Conservation (phyloP, 2,113 vertebrate species). For the Paedocypris sp. region DNA sequence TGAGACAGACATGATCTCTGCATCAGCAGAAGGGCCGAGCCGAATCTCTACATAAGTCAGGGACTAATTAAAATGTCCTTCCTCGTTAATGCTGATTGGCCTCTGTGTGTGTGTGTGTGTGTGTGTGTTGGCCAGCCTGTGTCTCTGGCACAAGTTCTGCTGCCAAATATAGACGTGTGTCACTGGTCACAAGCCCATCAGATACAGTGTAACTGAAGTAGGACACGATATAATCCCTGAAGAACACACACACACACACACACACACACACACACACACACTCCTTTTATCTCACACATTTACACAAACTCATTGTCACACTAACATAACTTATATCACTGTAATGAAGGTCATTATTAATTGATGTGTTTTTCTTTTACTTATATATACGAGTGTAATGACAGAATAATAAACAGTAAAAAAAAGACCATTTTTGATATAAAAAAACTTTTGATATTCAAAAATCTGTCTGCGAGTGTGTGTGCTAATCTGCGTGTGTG, state of each 20-base stretch:
- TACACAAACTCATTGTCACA: slow-evolving; percentile 35
- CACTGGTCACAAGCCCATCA: slow-evolving; percentile 61
- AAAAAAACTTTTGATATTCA: neutral
- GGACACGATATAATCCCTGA: slow-evolving; percentile 59
- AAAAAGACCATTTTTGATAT: no score
- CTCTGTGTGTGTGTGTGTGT: slow-evolving; percentile 48
- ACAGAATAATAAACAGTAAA: no score
- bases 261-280: slow-evolving; percentile 13
- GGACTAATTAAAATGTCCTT: slow-evolving; percentile 65
- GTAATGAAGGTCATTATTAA: no score
- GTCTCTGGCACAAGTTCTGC: slow-evolving; percentile 47
- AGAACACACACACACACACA: slow-evolving; percentile 33
- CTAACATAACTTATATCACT: slow-evolving; percentile 67
- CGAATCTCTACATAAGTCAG: slow-evolving; percentile 42
- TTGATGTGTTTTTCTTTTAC: no score
- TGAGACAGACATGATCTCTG: slow-evolving; percentile 2
- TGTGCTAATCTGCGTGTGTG: neutral
- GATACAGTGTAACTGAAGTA: slow-evolving; percentile 64
- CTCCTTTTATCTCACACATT: no score
- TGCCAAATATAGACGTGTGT: slow-evolving; percentile 63
- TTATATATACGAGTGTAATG: no score
- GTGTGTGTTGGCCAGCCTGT: slow-evolving; percentile 57
- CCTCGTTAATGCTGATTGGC: slow-evolving; percentile 61
- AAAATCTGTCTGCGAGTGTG: neutral
- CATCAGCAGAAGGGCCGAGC: neutral